These are phyloP conservation scores for Neopipo cinnamomea DNA, from an alignment of 2,113 vertebrate genomes.

Conservation along the genomic window DNA sequence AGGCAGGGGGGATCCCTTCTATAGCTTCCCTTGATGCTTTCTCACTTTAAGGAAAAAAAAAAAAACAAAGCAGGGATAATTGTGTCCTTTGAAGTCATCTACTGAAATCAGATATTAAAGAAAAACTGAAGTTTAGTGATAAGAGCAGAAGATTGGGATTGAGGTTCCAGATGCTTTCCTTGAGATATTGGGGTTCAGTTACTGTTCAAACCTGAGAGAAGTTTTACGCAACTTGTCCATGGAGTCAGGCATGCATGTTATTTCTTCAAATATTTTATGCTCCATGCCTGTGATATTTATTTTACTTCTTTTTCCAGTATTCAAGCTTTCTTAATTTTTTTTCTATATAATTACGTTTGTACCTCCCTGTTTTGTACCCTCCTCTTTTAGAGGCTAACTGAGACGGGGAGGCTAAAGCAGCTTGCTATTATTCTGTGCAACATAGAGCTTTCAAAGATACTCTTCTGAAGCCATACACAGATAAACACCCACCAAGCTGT, in stretches of 20 bases:
- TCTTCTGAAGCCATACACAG: background rate
- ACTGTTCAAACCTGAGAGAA: background rate
- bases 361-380: background rate
- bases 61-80: background rate
- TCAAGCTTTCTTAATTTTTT: background rate
- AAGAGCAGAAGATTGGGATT: background rate
- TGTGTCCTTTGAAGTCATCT: background rate
- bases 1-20: background rate
- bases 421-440: background rate
- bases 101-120: background rate
- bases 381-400: background rate
- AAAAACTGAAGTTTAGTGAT: background rate
- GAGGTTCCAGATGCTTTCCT: background rate
- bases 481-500: background rate
- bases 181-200: background rate
- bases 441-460: background rate
- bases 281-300: background rate
- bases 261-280: background rate
- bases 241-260: background rate
- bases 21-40: background rate
- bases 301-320: background rate
- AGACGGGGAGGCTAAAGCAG: background rate
- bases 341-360: background rate
- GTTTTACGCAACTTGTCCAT: background rate
- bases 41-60: background rate